Percentiles rank a stretch among this genome's conserved stretches.
Conservation (phyloP, 2,888 invertebrate genomes). For the Eristalis arbustorum region DNA sequence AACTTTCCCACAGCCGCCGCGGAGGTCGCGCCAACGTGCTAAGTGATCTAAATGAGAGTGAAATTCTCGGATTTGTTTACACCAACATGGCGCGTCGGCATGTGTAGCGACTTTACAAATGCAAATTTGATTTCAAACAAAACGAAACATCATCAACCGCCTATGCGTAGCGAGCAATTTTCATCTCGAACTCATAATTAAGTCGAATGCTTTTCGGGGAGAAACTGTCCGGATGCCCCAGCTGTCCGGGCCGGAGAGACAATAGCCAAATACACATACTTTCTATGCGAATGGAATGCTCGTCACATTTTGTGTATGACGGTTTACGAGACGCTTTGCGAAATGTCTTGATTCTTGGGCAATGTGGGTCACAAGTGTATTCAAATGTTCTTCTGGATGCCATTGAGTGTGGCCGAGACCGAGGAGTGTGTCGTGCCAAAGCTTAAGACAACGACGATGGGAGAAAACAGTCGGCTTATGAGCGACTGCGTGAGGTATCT, state of each 20-base stretch:
- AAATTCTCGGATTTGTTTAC: slow-evolving; percentile 22
- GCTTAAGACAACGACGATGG: not conserved
- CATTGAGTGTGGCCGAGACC: not conserved
- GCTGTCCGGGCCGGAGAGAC: not conserved
- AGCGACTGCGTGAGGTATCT: not conserved
- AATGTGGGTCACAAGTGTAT: slow-evolving; percentile 30
- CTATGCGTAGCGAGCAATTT: slow-evolving; percentile 7
- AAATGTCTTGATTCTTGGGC: slow-evolving; percentile 17
- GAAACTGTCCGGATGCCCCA: slow-evolving; percentile 12
- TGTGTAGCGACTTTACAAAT: slow-evolving; percentile 29
- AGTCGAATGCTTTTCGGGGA: slow-evolving; percentile 23
- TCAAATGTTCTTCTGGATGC: not conserved
- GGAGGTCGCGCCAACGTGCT: not conserved
- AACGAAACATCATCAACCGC: slow-evolving; percentile 1
- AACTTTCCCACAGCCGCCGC: slow-evolving; percentile 4
- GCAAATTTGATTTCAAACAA: slow-evolving; percentile 22
- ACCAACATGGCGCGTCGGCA: not conserved
- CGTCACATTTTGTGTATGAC: slow-evolving; percentile 23
- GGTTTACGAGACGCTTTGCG: slow-evolving; percentile 24
- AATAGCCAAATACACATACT: slow-evolving; percentile 32
- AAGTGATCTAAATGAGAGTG: slow-evolving; percentile 56
- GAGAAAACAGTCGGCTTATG: not conserved
- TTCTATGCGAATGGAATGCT: slow-evolving; percentile 38
- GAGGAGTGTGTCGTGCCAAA: not conserved
- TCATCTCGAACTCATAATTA: slow-evolving; percentile 13